phyloP scores from a whole-genome alignment of 2,797 vertebrate genomes.

The Chelon auratus region DNA sequence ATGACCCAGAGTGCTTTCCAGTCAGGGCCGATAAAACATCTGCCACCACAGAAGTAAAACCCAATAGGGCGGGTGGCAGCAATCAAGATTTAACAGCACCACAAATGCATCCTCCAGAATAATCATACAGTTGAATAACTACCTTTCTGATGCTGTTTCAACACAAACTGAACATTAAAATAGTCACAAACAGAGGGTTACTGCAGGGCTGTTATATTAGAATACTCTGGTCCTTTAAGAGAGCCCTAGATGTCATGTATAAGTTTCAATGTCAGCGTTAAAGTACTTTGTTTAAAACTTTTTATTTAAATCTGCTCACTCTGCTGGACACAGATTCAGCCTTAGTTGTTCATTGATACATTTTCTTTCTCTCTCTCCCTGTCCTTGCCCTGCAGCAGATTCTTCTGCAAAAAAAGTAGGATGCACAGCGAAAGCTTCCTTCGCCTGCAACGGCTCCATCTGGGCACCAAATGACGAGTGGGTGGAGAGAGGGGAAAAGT shows the following conservation, averaged over 20 bases:
- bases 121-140: no score
- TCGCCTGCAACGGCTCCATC: conserved; percentile 68
- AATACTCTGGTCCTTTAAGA: no score
- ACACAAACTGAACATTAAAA: no score
- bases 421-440: conserved; percentile 51
- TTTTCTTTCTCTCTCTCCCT: conserved; percentile 1
- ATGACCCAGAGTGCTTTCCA: no score
- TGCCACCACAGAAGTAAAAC: no score
- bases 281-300: conserved; percentile 20
- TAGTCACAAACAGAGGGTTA: no score
- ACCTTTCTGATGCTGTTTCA: no score
- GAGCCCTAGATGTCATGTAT: neutral
- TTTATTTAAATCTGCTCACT: conserved; percentile 16
- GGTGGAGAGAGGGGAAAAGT: conserved; percentile 40
- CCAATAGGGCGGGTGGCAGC: no score
- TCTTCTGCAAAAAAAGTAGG: conserved; percentile 51
- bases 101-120: no score
- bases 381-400: conserved; percentile 47
- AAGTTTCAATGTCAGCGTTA: neutral
- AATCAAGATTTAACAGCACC: no score
- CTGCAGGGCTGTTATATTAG: no score
- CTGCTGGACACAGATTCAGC: conserved; percentile 26
- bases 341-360: conserved; percentile 36
- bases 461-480: conserved; percentile 66
- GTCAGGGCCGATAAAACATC: no score